Percentiles rank a stretch among this genome's conserved stretches.
Conservation (phyloP, 2,888 invertebrate species). For the Atrina japonica region DNA sequence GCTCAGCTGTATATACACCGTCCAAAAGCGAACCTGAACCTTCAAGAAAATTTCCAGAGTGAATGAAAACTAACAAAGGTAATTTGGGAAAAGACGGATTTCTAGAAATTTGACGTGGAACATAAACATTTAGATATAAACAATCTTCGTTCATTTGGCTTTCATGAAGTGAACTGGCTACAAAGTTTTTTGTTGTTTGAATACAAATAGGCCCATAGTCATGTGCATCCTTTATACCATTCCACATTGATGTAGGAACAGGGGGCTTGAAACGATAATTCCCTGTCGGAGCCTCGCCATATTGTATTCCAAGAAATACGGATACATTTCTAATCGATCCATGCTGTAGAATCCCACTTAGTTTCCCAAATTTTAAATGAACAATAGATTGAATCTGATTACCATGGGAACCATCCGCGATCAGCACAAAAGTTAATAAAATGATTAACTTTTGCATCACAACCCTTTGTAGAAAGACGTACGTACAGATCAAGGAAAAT, state of each 20-base stretch:
- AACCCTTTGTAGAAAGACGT: too few relatives aligned
- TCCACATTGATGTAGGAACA: slow-evolving; percentile 1
- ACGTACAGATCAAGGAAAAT: too few relatives aligned
- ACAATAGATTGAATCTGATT: too few relatives aligned
- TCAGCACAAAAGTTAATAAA: too few relatives aligned
- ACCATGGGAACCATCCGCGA: too few relatives aligned
- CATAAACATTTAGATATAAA: slow-evolving; percentile 32
- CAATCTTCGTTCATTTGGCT: slow-evolving; percentile 27
- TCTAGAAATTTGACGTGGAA: slow-evolving; percentile 13
- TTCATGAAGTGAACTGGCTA: background rate
- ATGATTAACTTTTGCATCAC: too few relatives aligned
- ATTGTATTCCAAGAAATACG: slow-evolving; percentile 34
- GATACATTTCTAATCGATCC: background rate
- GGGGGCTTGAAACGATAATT: slow-evolving; percentile 23
- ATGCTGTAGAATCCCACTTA: too few relatives aligned
- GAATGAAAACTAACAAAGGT: slow-evolving; percentile 33
- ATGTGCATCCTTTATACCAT: background rate
- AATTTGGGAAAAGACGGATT: slow-evolving; percentile 4
- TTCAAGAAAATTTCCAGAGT: slow-evolving; percentile 32
- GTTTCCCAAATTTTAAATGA: too few relatives aligned
- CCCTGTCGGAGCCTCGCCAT: slow-evolving; percentile 24
- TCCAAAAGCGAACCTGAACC: slow-evolving; percentile 30
- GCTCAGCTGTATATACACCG: slow-evolving; percentile 20
- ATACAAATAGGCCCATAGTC: slow-evolving; percentile 27
- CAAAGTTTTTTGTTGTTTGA: slow-evolving; percentile 4